Evolutionary conservation across 2,888 invertebrate genomes (phyloP).

Genomic region (Microctonus brassicae): DNA sequence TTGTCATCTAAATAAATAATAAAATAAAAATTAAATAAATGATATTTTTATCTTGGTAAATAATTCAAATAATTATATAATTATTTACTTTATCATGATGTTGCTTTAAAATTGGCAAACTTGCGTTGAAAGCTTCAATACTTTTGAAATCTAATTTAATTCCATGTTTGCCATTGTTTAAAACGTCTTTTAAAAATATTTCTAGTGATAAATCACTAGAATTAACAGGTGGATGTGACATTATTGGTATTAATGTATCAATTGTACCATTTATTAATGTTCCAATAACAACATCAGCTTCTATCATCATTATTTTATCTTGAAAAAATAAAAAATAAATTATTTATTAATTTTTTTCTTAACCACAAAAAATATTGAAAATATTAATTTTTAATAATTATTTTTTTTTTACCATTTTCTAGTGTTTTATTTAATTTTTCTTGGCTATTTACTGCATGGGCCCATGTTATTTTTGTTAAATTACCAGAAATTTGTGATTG

Average conservation of each 20-base stretch:
- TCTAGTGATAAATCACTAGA: slow-evolving; percentile 82
- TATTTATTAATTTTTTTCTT: neutral
- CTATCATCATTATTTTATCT: slow-evolving; percentile 70
- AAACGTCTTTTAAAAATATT: slow-evolving; percentile 77
- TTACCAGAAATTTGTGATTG: slow-evolving; percentile 72
- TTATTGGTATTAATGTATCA: slow-evolving; percentile 78
- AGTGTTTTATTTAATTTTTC: slow-evolving; percentile 76
- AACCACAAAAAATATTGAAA: neutral
- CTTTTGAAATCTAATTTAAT: slow-evolving; percentile 91
- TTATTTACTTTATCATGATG: slow-evolving; percentile 66
- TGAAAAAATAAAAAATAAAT: slow-evolving; percentile 7
- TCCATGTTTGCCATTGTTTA: slow-evolving; percentile 76
- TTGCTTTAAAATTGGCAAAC: slow-evolving; percentile 70
- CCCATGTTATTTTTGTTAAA: slow-evolving; percentile 84
- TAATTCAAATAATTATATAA: neutral
- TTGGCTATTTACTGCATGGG: slow-evolving; percentile 86
- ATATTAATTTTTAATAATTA: neutral
- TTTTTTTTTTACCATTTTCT: slow-evolving; percentile 56
- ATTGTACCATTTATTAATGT: slow-evolving; percentile 70
- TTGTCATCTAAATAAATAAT: slow-evolving; percentile 72
- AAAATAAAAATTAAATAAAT: neutral
- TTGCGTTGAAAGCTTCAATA: slow-evolving; percentile 78
- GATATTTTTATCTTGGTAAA: too few species aligned
- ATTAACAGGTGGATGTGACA: slow-evolving; percentile 86
- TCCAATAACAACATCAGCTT: slow-evolving; percentile 87